Evolutionary conservation across 2,797 vertebrate species (phyloP).

Genomic region (Microcaecilia unicolor): DNA sequence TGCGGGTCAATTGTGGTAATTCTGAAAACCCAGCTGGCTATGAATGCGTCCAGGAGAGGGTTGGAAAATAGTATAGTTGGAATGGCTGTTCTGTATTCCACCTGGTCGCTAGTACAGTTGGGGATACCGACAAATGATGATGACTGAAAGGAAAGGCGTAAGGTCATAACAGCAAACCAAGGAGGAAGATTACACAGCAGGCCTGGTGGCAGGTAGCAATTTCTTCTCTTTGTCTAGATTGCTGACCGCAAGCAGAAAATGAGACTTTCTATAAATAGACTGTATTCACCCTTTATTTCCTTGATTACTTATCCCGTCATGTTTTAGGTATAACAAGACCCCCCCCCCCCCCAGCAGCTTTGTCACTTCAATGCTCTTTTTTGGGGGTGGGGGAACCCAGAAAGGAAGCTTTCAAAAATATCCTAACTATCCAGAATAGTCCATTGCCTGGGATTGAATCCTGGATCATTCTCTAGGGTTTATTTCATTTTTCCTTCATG

Average conservation of each 20-base stretch:
- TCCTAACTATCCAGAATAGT: conserved; percentile 1
- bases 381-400: too few relatives aligned
- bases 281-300: conserved; percentile 23
- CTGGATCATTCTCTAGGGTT: too few relatives aligned
- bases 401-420: not conserved
- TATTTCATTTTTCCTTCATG: too few relatives aligned
- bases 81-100: too few relatives aligned
- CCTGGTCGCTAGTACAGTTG: too few relatives aligned
- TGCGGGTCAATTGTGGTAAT: too few relatives aligned
- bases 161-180: fast-evolving
- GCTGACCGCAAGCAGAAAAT: conserved; percentile 9
- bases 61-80: too few relatives aligned
- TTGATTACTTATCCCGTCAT: conserved; percentile 5
- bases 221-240: not conserved
- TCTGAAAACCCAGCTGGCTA: too few relatives aligned
- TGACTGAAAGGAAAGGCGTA: not conserved
- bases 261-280: not conserved
- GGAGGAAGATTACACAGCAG: not conserved
- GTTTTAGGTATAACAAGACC: conserved; percentile 21
- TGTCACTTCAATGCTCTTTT: not conserved
- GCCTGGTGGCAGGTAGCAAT: not conserved
- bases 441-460: too few relatives aligned
- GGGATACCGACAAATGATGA: too few relatives aligned
- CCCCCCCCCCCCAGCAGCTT: too few relatives aligned
- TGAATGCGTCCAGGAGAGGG: too few relatives aligned